phyloP scores from a whole-genome alignment of 2,797 vertebrate genomes.

The Pygocentrus nattereri region DNA sequence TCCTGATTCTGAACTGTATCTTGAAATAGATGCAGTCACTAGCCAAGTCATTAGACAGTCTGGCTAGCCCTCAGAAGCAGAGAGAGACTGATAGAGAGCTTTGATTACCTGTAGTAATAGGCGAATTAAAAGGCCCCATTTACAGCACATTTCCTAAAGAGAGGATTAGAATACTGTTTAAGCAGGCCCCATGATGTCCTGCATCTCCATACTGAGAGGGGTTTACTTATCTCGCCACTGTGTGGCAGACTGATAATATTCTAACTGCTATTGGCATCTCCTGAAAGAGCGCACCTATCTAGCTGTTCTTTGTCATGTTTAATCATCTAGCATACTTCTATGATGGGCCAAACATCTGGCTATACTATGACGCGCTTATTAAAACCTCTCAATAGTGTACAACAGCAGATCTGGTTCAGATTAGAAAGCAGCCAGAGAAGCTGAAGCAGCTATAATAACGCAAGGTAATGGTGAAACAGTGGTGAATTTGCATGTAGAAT shows the following conservation, averaged over 20 bases:
- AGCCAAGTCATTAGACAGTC: slow-evolving; percentile 25
- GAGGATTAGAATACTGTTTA: background rate
- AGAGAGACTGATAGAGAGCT: slow-evolving; percentile 10
- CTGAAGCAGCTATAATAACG: background rate
- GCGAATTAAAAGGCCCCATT: slow-evolving; percentile 28
- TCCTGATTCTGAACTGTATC: slow-evolving; percentile 7
- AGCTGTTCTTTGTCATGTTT: slow-evolving; percentile 14
- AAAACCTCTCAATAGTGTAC: slow-evolving; percentile 33
- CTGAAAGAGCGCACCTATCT: background rate
- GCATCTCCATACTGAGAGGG: background rate
- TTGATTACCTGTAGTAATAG: slow-evolving; percentile 32
- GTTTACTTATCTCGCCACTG: background rate
- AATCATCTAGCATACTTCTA: slow-evolving; percentile 28
- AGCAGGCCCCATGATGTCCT: slow-evolving; percentile 7
- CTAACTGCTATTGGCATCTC: background rate
- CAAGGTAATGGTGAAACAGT: slow-evolving; percentile 6
- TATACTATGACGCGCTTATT: background rate
- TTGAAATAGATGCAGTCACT: slow-evolving; percentile 19
- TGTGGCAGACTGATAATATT: background rate
- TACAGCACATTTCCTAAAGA: slow-evolving; percentile 5
- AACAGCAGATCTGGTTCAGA: slow-evolving; percentile 47
- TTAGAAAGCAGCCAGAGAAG: slow-evolving; percentile 7
- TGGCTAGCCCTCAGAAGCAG: slow-evolving; percentile 5
- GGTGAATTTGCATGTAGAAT: slow-evolving; percentile 28
- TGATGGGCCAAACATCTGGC: slow-evolving; percentile 23